A percentile compares a stretch with the other conserved stretches of the same genome.
Evolutionary conservation across 2,113 vertebrate genomes (phyloP).

Genomic region (Physeter macrocephalus): DNA sequence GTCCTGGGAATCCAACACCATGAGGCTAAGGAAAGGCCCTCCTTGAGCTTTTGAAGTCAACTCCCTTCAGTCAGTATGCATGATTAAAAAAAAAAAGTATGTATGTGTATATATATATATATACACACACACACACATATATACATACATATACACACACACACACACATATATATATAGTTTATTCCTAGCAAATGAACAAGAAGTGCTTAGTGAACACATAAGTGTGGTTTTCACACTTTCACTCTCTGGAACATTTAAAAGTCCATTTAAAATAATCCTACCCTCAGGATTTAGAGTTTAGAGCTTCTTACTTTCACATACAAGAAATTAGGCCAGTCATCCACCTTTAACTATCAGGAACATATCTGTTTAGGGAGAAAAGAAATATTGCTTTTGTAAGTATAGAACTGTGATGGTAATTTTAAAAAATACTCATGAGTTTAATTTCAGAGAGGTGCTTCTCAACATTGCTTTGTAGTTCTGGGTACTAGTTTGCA

Average conservation of each 20-base stretch:
- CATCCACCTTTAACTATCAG: conserved; percentile 33
- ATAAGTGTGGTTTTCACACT: background rate
- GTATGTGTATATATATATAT: too few species aligned
- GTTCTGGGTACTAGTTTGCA: conserved; percentile 27
- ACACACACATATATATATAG: too few species aligned
- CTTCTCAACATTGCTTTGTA: conserved; percentile 21
- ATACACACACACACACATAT: accelerated
- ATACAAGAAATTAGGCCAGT: conserved; percentile 33
- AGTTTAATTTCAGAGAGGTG: conserved; percentile 48
- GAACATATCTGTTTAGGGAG: conserved; percentile 45
- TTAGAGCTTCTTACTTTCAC: conserved; percentile 15
- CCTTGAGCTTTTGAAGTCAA: conserved; percentile 48
- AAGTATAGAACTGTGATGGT: background rate
- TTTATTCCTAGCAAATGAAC: background rate
- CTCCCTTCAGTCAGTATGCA: background rate
- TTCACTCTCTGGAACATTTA: conserved; percentile 2
- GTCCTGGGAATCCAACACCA: conserved; percentile 65
- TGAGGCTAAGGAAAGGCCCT: conserved; percentile 41
- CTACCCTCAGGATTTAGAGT: conserved; percentile 25
- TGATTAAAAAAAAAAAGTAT: background rate
- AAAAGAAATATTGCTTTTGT: conserved; percentile 30
- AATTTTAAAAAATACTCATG: background rate
- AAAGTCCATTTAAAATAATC: conserved; percentile 41
- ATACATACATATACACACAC: too few species aligned
- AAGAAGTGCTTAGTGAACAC: conserved; percentile 9